Base-by-base conservation (phyloP, 2,113 vertebrate species). In the Oenanthe oenanthe region DNA sequence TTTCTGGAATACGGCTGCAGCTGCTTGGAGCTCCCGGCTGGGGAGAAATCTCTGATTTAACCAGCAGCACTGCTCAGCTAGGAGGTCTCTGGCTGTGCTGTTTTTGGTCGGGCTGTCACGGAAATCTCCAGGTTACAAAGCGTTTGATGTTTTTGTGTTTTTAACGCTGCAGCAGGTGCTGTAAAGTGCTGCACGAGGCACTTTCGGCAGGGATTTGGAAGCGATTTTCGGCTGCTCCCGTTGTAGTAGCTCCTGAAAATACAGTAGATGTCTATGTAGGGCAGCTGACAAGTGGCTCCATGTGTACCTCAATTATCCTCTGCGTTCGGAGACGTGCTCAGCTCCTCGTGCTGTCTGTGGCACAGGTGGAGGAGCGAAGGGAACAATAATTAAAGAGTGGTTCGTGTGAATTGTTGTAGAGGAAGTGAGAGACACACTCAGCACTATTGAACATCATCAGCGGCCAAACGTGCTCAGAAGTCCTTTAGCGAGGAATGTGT, bases 181-280 rank as follows among this genome's bases (percentile, higher is more conserved):
- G 67, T 32, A 10, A 85, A 91, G 68, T 25, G 32, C 50, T 67
- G 51, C 48, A 3, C 21, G 76, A 92, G 38, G 48, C 47, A 34
- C 78, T 56, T 75, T 43, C 57, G 2, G 32, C 2, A 20, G 47
- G 84, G 79, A 76, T 83, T 43, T n/a, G 76, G 43, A 67, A n/a
- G 58, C 5, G 6, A 7, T 91, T 82, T 8, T 19, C 80, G 58
- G 76, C 91, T 94, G 85, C 43, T 80, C 45, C 57, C 75, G 50
- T 17, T 96, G 91, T 85, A 92, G 85, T 83, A 78, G n/a, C 92
- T 75, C 13, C 92, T 72, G 73, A 67, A 95, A 92, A 83, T 93
- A 93, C 95, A 96, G 91, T 89, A 96, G 95, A 92, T 95, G 95
- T 93, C 95, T 97, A 92, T 95, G 95, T 94, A 95, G 93, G 89